phyloP scores from a whole-genome alignment of 2,113 vertebrate species.

The Podarcis cretensis region DNA sequence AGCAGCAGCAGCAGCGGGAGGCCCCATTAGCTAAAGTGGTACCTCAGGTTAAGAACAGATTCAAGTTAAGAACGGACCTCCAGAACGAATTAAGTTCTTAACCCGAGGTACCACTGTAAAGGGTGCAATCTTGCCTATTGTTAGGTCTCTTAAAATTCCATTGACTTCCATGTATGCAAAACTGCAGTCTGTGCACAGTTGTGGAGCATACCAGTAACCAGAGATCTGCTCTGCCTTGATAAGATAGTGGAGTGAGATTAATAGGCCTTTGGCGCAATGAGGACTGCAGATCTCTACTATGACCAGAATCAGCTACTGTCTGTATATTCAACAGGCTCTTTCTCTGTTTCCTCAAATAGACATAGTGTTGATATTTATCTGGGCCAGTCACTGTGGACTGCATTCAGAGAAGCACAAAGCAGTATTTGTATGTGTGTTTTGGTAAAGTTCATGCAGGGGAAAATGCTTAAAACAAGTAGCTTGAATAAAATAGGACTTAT shows the following conservation, averaged over 20 bases:
- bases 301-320: constrained; percentile 4
- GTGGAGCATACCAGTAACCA: neutral
- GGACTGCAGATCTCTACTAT: neutral
- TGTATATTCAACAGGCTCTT: neutral
- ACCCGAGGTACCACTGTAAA: no score
- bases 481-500: constrained; percentile 46
- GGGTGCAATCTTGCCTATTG: neutral
- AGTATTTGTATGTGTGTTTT: constrained; percentile 49
- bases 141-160: neutral
- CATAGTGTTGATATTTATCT: constrained; percentile 29
- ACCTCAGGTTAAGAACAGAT: no score
- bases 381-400: neutral
- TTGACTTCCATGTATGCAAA: neutral
- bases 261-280: neutral
- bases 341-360: constrained; percentile 46
- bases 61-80: no score
- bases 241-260: neutral
- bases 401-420: constrained; percentile 62
- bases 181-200: neutral
- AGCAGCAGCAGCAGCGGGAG: no score
- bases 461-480: constrained; percentile 52
- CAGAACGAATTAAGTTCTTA: no score
- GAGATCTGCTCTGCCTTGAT: neutral
- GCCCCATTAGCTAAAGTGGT: no score
- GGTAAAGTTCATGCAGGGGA: constrained; percentile 57